Evolutionary conservation across 2,113 vertebrate genomes (phyloP), one percentile per base, ranked within the genome.

Genomic region (Esox niger): DNA sequence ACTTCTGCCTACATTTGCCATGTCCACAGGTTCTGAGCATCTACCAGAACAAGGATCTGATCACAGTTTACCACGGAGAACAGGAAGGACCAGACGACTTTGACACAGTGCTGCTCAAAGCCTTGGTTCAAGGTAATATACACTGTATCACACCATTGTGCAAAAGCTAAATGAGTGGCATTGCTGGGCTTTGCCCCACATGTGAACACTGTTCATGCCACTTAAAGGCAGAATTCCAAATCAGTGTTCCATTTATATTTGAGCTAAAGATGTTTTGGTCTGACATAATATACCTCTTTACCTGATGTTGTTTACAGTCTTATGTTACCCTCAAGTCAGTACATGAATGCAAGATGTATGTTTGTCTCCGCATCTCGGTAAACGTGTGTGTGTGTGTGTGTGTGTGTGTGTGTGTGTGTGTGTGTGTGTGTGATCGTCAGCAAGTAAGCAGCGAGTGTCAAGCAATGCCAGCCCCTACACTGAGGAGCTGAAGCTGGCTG

Each of bases 401-500:
- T 43, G 9, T 31, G 23, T 61, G 9, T 62, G 21, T 62, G 1
- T 33, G 17, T 29, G 10, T 58, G 11, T 75, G 23, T 71, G 8
- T 56, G 2, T 63, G 7, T 43, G 47, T 68, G 2, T 76, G 6
- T 78, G 23, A 71, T 47, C 68, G 72, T 30, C 60, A 93, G 91
- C 88, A 0, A 93, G 91, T 63, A 87, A 90, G 69, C 87, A 86
- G 15, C 87, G 86, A 10, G 49, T 79, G 1, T 84, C 91, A 4
- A 26, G 8, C 0, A 79, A 91, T 9, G 86, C 84, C 31, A 90
- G 81, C 8, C 92, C 89, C 3, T 93, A 94, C 81, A 88, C 84
- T 17, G 95, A 97, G 31, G 94, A 97, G 76, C 81, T 96, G 79
- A 96, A 90, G 33, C 75, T 97, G 15, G 95, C 95, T 0, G 94